Evolutionary conservation across 1,140 invertebrate genomes (phyloP), one percentile per base, ranked within the genome.

Genomic region (Pachypsylla venusta): DNA sequence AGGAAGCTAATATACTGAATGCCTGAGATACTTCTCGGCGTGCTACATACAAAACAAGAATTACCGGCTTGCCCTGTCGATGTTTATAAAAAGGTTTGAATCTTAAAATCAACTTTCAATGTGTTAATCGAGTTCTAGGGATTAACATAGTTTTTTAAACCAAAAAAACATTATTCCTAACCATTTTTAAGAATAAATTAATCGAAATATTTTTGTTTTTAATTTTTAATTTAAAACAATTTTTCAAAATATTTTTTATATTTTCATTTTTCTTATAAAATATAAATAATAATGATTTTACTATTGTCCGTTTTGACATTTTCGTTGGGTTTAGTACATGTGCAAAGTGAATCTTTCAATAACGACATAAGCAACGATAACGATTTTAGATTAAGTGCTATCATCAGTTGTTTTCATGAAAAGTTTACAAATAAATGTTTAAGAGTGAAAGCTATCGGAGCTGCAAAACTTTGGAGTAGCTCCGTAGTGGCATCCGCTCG

Each of bases 401-500:
- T 48, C 4, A 19, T 48, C 22, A 48, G 22, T 19, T 48, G 42
- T 48, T 48, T 48, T n/a, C 42, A 48, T 7, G 42, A 48, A 19
- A 48, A 48, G 42, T 48, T 48, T 48, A 48, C 42, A 4, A 22
- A 48, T 48, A 48, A 5, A 10, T 48, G 42, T 48, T 48, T 48
- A 19, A n/a, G 42, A 10, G 42, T 48, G 42, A 48, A 48, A 48
- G 42, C 42, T 4, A 48, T 48, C 16, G 54, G 59, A 19, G 54
- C 59, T 10, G 30, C 56, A 13, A n/a, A 1, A 25, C 25, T 42
- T 26, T 26, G 54, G 35, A 54, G 59, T 40, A 55, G 53, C 25
- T 28, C 59, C 2, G 53, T 42, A 22, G 59, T 60, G n/a, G 14
- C 16, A 1, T 26, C 48, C 25, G 59, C 59, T 30, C 59, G 55